Percentiles rank a stretch among this genome's conserved stretches.
Conservation (phyloP, 2,113 vertebrate genomes). For the Pituophis catenifer region DNA sequence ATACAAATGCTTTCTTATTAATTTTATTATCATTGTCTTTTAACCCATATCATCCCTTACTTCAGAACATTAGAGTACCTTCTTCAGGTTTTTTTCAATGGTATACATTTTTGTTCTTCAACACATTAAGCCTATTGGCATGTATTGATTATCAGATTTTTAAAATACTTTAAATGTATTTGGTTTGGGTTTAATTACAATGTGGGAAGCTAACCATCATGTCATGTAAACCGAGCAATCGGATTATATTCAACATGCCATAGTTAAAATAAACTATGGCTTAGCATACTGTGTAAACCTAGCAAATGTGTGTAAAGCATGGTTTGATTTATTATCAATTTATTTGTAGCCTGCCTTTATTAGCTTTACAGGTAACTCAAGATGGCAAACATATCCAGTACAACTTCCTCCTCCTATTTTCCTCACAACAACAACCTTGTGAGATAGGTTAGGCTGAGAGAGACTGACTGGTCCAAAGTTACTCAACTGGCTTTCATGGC, state of each 20-base stretch:
- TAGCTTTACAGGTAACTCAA: background rate
- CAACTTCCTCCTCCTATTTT: no score
- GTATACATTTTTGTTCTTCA: background rate
- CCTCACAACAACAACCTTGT: no score
- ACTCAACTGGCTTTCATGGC: background rate
- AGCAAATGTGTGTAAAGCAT: background rate
- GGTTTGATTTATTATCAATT: background rate
- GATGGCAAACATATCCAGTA: background rate
- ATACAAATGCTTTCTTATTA: accelerated
- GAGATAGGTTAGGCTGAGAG: no score
- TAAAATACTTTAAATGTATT: background rate
- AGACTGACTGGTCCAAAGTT: background rate
- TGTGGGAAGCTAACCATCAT: background rate
- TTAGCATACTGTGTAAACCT: background rate
- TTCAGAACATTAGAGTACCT: background rate
- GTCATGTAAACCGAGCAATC: background rate
- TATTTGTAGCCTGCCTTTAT: background rate
- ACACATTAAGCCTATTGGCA: background rate
- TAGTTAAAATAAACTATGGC: background rate
- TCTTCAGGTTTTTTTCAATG: background rate
- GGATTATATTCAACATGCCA: background rate
- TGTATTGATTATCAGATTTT: background rate
- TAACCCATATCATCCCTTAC: background rate
- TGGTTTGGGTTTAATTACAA: background rate
- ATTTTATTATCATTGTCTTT: background rate